Evolutionary conservation across 2,888 invertebrate species (phyloP), one percentile per base, ranked within the genome.

Genomic region (Drosophila parthenogenetica): DNA sequence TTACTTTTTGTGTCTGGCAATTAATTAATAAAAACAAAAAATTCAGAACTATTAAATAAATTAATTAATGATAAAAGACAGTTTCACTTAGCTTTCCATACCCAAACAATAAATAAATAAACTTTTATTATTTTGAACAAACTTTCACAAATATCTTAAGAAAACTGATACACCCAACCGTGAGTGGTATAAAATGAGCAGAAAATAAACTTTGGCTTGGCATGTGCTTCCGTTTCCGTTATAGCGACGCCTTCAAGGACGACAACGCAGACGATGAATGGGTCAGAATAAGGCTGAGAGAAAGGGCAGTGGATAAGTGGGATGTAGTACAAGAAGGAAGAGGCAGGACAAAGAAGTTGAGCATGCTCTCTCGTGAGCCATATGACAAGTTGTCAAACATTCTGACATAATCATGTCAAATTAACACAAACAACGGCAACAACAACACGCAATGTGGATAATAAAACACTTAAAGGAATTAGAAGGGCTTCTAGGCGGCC

Each of bases 331-430:
- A 2, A 8, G n/a, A 39, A 14, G 39, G 25, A 7, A 7, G 25
- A 1, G 25, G 25, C n/a, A n/a, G 8, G 29, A 29, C 25, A 16
- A 17, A 22, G 17, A 43, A 54, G 40, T 32, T 55, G 17, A 35
- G 10, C 45, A 14, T 55, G 17, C 11, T 29, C 55, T 57, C 51
- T 68, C 43, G 57, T 43, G 50, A 53, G 70, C 72, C 70, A 79
- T 80, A 72, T 79, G 87, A 84, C 74, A 89, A 79, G 70, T 84
- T 87, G 85, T 79, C 87, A 85, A 85, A 87, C 86, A 81, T 72
- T 89, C 66, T 85, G 85, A 87, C 89, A 89, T 87, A 89, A 89
- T 89, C 89, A 84, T 84, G 85, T 89, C 89, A 85, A 87, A 85
- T 85, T 88, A 84, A 81, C 85, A 82, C 81, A 74, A 58, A 61